Conservation (phyloP, 2,113 vertebrate species). For the Diadophis punctatus region DNA sequence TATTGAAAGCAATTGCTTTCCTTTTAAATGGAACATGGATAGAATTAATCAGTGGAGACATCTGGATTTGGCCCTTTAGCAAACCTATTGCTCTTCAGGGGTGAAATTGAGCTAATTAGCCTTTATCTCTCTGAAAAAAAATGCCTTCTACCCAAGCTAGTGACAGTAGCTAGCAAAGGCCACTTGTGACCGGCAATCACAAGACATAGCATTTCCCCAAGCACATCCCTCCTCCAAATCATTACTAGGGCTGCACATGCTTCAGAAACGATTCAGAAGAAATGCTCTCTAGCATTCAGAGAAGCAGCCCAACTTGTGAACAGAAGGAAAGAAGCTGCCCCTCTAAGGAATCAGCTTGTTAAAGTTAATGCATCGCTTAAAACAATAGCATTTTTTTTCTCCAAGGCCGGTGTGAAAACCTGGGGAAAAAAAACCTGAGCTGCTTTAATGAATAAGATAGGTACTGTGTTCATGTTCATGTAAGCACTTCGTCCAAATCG, state of each 20-base stretch:
- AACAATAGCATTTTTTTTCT: not conserved
- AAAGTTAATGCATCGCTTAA: not conserved
- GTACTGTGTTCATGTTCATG: not conserved
- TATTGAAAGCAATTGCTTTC: not conserved
- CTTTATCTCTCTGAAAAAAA: not conserved
- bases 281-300: not conserved
- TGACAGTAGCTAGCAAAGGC: not conserved
- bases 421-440: not conserved
- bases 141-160: not conserved
- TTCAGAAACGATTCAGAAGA: not conserved
- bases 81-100: not conserved
- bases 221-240: not conserved
- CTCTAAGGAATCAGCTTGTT: not conserved
- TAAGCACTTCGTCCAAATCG: not conserved
- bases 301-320: not conserved
- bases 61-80: not conserved
- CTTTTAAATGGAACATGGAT: not conserved
- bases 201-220: not conserved
- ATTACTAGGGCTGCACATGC: not conserved
- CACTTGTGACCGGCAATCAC: not conserved
- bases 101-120: not conserved
- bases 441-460: not conserved
- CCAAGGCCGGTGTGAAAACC: not conserved
- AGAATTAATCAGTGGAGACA: not conserved
- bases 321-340: not conserved